Evolutionary conservation across 2,113 vertebrate species (phyloP), one percentile per base, ranked within the genome.

Genomic region (Muscicapa adusta): DNA sequence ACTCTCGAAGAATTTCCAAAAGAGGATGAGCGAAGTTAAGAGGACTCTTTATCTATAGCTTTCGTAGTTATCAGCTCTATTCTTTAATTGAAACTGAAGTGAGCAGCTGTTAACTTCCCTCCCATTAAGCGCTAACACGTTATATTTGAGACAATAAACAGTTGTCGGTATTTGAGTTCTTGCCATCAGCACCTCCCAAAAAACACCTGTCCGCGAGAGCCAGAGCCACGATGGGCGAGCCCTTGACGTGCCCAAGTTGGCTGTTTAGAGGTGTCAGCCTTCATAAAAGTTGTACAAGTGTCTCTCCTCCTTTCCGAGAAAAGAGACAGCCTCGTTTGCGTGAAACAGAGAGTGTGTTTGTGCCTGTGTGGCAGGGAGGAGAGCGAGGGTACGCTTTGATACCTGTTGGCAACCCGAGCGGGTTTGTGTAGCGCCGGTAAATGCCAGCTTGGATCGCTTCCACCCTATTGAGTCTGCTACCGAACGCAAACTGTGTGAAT

Each of bases 371-470:
- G 22, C 16, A 75, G 50, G 72, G 20, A 91, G 87, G 33, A 86
- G 61, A 61, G 42, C 9, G 20, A 82, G 43, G 62, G 67, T 23
- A 31, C 13, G 12, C n/a, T 88, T 77, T 90, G 97, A 89, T 97
- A 98, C 98, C 98, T 98, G 98, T 98, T 98, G 97, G 97, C 92
- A 95, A 62, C 33, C 60, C 6, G 1, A 83, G 81, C 89, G 15
- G 84, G 51, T 31, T 20, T 71, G 86, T 76, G 60, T 18, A 63
- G 88, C 6, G 9, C 58, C 5, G 38, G 17, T 53, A 14, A n/a
- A 42, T 48, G 94, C 84, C 89, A 89, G 92, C 14, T 42, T 88
- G 96, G 94, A 88, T 89, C 48, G 93, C 85, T 86, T 89, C 96
- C 90, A 89, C 87, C 48, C 77, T 85, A 28, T 88, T 95, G 74